Evolutionary conservation across 2,797 vertebrate genomes (phyloP).

Genomic region (Takifugu rubripes): DNA sequence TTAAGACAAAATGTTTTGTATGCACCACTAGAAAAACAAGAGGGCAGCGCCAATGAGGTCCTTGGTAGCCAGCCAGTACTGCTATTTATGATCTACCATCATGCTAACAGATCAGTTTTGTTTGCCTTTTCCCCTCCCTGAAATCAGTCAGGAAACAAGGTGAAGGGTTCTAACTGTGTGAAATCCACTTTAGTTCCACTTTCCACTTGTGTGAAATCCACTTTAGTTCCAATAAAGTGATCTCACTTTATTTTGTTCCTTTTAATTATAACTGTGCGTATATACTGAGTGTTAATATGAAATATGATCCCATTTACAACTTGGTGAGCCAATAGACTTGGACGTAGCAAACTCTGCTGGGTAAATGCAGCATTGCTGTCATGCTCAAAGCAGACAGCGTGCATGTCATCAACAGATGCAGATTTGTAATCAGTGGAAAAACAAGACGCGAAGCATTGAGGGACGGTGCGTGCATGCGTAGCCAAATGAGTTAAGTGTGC

Average conservation of each 20-base stretch:
- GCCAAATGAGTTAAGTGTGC: conserved; percentile 35
- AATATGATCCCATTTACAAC: not conserved
- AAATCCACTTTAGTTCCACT: conserved; percentile 9
- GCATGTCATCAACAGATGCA: not conserved
- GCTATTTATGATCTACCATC: conserved; percentile 60
- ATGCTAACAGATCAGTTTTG: conserved; percentile 31
- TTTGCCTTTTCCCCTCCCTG: conserved; percentile 41
- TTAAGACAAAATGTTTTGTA: conserved; percentile 25
- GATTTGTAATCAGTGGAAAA: conserved; percentile 1
- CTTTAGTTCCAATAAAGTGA: conserved; percentile 16
- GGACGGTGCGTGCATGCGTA: conserved; percentile 6
- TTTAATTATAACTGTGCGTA: not conserved
- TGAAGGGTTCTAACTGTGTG: conserved; percentile 17
- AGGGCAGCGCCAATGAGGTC: conserved; percentile 31
- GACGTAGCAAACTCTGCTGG: not conserved
- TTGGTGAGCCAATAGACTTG: not conserved
- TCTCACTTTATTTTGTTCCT: conserved; percentile 4
- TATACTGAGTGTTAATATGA: too few relatives aligned
- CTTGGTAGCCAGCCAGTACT: conserved; percentile 55
- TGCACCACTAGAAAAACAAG: conserved; percentile 14
- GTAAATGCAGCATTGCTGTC: not conserved
- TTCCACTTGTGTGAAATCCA: conserved; percentile 15
- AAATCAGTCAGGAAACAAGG: conserved; percentile 26
- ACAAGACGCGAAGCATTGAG: too few relatives aligned
- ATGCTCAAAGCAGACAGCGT: conserved; percentile 8